Conservation (phyloP, 1,140 invertebrate genomes). For the Tetramorium parvispinum region DNA sequence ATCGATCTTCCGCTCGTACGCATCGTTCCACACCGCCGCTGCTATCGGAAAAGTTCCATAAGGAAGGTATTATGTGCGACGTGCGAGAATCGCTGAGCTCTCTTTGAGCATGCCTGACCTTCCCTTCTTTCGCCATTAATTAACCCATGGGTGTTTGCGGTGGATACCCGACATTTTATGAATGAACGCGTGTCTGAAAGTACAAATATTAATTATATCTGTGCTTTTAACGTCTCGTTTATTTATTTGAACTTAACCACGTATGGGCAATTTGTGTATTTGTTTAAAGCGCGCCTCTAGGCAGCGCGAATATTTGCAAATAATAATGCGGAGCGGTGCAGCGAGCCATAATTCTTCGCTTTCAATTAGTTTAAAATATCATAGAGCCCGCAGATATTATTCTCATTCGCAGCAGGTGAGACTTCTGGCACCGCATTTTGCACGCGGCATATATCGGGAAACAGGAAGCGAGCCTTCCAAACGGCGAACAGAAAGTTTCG, state of each 20-base stretch:
- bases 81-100: constrained; percentile 9
- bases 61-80: constrained; percentile 7
- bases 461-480: background rate
- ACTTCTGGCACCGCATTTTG: constrained; percentile 28
- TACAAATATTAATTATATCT: constrained; percentile 10
- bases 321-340: background rate
- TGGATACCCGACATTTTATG: background rate
- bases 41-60: constrained; percentile 41
- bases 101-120: background rate
- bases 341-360: constrained; percentile 28
- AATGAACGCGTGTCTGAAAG: background rate
- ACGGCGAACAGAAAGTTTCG: background rate
- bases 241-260: background rate
- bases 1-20: constrained; percentile 53
- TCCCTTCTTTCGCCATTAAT: background rate
- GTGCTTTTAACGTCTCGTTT: background rate
- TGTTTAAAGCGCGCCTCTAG: background rate
- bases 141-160: background rate
- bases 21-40: constrained; percentile 51
- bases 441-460: background rate
- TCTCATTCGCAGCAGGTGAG: constrained; percentile 33
- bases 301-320: constrained; percentile 7
- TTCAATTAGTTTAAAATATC: constrained; percentile 49
- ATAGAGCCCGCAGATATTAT: constrained; percentile 5
- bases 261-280: background rate